Evolutionary conservation across 2,113 vertebrate genomes (phyloP).

Genomic region (Chloropsis cyanopogon): DNA sequence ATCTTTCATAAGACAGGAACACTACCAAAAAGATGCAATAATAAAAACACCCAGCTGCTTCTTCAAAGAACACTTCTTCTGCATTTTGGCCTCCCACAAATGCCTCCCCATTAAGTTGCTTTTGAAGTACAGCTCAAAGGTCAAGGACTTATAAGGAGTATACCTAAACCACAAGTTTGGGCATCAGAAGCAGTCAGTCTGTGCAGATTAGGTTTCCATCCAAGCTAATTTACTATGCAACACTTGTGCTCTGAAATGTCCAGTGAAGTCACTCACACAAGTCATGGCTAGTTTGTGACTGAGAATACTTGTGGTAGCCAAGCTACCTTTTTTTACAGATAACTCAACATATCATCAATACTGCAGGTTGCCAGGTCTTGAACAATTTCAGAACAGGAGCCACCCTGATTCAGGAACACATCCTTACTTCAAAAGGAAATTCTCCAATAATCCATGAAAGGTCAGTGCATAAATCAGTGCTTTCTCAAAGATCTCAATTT

Average conservation of each 20-base stretch:
- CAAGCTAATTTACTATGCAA: background rate
- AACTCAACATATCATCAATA: background rate
- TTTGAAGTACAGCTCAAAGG: background rate
- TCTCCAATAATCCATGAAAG: background rate
- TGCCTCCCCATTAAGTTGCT: background rate
- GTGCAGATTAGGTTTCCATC: background rate
- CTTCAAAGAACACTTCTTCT: background rate
- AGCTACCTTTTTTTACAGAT: background rate
- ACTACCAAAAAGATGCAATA: background rate
- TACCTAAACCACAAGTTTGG: background rate
- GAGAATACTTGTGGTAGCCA: background rate
- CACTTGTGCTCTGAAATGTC: background rate
- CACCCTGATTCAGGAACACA: background rate
- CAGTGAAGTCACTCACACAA: background rate
- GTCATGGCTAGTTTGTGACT: background rate
- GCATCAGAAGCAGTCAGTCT: background rate
- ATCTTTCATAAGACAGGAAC: background rate
- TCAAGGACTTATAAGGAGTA: background rate
- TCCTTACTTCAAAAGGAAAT: background rate
- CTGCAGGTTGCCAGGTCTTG: background rate
- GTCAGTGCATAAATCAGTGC: background rate
- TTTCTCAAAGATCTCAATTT: background rate
- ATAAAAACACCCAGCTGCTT: background rate
- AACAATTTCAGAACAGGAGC: background rate
- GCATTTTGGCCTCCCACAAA: background rate